Evolutionary conservation across 2,888 invertebrate genomes (phyloP), one percentile per base, ranked within the genome.

Genomic region (Heliothis peltigera): DNA sequence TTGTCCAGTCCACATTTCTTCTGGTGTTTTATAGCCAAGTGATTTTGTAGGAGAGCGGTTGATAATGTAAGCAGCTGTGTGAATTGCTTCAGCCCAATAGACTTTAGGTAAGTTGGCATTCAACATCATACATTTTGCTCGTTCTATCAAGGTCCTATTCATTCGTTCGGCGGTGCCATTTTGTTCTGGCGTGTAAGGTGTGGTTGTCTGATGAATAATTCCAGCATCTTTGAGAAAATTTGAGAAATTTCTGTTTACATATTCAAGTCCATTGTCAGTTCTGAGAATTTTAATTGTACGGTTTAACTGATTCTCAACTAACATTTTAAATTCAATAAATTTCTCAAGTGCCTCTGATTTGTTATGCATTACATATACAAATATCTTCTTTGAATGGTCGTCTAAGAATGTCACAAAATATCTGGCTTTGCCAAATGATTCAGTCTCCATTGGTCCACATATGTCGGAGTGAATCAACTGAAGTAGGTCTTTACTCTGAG

Each of bases 221-320:
- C 62, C 55, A 53, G 17, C 4, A 22, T 10, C 1, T 28, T 39
- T 35, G 10, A 62, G 18, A 15, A 12, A 56, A 4, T 64, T n/a
- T 22, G 58, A 35, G 47, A 68, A 60, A 4, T 2, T 1, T 2
- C 42, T 47, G n/a, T 61, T 68, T 3, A 49, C 35, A 44, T 70
- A 70, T 28, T 70, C 72, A 43, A 43, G 61, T 3, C 72, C 75
- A 62, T 72, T 72, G 21, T 76, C 70, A 2, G 53, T 58, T 18
- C 72, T 21, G 0, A 75, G 8, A 6, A 21, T 48, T 39, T 73
- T 75, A 15, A 71, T 75, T 47, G 42, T 63, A 2, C 7, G 12
- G 46, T 52, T 22, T 12, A 64, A n/a, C 18, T 73, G 43, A 52
- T 78, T 75, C 21, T 75, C 70, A 1, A 71, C 70, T 60, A 19